Base-by-base conservation (phyloP, 2,888 invertebrate genomes). In the Carabus problematicus region DNA sequence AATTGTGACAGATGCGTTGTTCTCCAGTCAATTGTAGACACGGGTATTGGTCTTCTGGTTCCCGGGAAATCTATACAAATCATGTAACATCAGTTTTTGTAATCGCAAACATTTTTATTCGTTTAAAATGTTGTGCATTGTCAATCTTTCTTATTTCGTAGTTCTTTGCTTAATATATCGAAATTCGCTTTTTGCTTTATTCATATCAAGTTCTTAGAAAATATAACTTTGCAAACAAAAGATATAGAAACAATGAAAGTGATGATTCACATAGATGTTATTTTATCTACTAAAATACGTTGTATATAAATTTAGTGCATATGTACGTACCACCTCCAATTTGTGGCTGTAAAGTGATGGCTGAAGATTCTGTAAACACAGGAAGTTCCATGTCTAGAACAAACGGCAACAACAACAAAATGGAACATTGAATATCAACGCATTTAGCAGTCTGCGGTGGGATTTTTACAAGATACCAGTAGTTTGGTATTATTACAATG, bases 11-110 rank as follows among this genome's bases (percentile, higher is more conserved):
- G 81, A 52, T 82, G 81, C 16, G 83, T 85, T 14, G 87, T 85
- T 54, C 82, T 83, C 88, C 89, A 89, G 75, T 88, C 85, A 16
- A 85, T 78, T 6, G 88, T 86, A 2, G 85, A 84, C 39, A 88
- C 86, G 0, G 88, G 88, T 55, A 88, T 83, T 40, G 85, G 84
- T 9, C 86, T 84, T 73, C 87, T 81, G n/a, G 74, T 75, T 63
- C 76, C 75, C 43, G 77, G 73, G 70, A 69, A 72, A 39, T 66
- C 66, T 66, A 39, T 14, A 54, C 11, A 54, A 12, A 54, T 3
- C 1, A 45, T 45, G 11, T 45, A 1, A 45, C n/a, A n/a, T n/a
- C n/a, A n/a, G n/a, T n/a, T n/a, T n/a, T n/a, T n/a, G n/a, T n/a
- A n/a, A n/a, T n/a, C n/a, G n/a, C n/a, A n/a, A n/a, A n/a, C n/a